Evolutionary conservation across 1,140 invertebrate species (phyloP), one percentile per base, ranked within the genome.

Genomic region (Drosophila oshimai): DNA sequence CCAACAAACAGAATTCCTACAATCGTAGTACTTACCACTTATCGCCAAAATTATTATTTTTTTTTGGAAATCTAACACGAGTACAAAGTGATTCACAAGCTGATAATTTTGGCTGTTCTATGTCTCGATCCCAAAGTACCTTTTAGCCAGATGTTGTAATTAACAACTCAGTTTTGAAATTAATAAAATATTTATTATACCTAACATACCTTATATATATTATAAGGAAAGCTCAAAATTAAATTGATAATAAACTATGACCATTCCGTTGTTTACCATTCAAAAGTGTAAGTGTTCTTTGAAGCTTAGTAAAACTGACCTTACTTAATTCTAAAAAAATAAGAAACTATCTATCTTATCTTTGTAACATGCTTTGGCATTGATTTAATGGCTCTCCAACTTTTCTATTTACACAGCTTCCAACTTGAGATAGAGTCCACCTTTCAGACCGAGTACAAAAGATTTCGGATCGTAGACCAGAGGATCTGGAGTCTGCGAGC

Each of bases 401-500:
- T 2, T 6, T 2, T 6, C 2, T 2, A 1, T n/a, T 31, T n/a
- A 72, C 33, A 81, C n/a, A 2, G 41, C 36, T 12, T 83, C 73
- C 34, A 76, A 18, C 6, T 75, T 75, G 3, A 83, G 41, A 13
- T 55, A 36, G 13, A 83, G 53, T 4, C 77, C 78, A 3, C 33
- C 61, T 2, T 45, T 44, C 1, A 61, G 44, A 4, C 31, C 22
- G 2, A 83, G 13, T 0, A 74, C 51, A 41, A 73, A 50, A 0
- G 60, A 37, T 1, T n/a, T 53, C 1, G 72, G 68, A 42, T 76
- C 44, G 31, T 54, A 81, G 3, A 45, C 41, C 15, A 81, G 28
- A 0, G 77, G 68, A 4, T 68, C 33, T 0, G 65, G 24, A 0
- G 89, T 91, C 33, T 77, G 62, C 1, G 86, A 64, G 26, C 84